phyloP scores from a whole-genome alignment of 2,888 invertebrate genomes.

The Antitype chi region DNA sequence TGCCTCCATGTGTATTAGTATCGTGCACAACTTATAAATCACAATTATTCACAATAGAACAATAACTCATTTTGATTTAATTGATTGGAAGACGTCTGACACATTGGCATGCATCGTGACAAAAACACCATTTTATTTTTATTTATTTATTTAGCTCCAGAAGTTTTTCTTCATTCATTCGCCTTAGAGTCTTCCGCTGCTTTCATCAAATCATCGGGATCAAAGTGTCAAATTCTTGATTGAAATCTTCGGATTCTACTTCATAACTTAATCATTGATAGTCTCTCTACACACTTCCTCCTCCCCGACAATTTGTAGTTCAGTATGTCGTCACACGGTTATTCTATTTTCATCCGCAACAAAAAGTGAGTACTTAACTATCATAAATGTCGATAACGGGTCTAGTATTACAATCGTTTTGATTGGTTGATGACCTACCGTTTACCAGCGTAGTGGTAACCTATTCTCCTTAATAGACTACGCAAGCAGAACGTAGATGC shows the following conservation, averaged over 20 bases:
- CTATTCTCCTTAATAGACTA: conserved; percentile 41
- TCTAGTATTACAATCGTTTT: conserved; percentile 28
- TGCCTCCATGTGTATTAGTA: conserved; percentile 6
- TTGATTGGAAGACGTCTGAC: conserved; percentile 20
- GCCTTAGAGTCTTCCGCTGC: background rate
- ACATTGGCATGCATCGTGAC: conserved; percentile 32
- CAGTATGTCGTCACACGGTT: conserved; percentile 42
- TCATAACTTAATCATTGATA: conserved; percentile 6
- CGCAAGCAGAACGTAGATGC: conserved; percentile 14
- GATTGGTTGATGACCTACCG: conserved; percentile 48
- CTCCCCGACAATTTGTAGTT: conserved; percentile 23
- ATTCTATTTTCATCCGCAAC: conserved; percentile 25
- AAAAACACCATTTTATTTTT: conserved; percentile 3
- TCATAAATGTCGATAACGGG: conserved; percentile 29
- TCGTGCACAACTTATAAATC: conserved; percentile 36
- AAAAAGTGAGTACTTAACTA: conserved; percentile 25
- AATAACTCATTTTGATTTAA: conserved; percentile 54
- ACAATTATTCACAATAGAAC: conserved; percentile 54
- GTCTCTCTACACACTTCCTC: conserved; percentile 1
- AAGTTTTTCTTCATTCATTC: background rate
- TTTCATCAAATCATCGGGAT: background rate
- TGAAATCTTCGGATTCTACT: background rate
- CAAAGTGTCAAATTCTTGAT: background rate
- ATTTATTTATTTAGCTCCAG: background rate
- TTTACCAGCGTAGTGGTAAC: conserved; percentile 33